These are phyloP conservation scores for Lycocorax pyrrhopterus DNA, from an alignment of 2,113 vertebrate species.

Conservation along the genomic window DNA sequence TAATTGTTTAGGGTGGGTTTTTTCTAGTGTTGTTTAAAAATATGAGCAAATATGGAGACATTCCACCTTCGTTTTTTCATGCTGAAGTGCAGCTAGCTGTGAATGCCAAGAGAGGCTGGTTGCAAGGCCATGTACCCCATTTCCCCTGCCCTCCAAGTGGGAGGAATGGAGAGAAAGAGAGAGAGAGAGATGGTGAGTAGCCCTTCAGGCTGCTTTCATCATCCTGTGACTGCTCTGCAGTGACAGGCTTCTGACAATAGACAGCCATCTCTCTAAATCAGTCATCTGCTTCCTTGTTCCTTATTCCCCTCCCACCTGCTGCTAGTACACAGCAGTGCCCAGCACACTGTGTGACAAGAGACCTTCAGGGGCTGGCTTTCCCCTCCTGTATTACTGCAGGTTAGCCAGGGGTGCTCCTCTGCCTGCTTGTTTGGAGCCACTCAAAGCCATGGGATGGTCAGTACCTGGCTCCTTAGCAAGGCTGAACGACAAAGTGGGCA, in stretches of 20 bases:
- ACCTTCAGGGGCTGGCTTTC: neutral
- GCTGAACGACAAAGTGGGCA: neutral
- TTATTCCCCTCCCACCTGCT: constrained; percentile 5
- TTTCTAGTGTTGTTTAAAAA: constrained; percentile 45
- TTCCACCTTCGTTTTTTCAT: neutral
- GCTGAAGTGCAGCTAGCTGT: constrained; percentile 29
- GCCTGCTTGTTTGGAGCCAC: neutral
- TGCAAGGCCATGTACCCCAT: neutral
- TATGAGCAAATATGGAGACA: constrained; percentile 15
- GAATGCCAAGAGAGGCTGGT: constrained; percentile 25
- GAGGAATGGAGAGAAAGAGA: neutral
- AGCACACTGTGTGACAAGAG: neutral
- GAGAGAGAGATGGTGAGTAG: neutral
- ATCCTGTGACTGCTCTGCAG: neutral
- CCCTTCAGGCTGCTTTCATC: constrained; percentile 1
- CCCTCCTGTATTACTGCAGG: neutral
- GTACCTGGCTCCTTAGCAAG: neutral
- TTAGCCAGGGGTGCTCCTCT: neutral
- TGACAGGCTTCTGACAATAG: constrained; percentile 19
- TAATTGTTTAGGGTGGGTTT: constrained; percentile 55
- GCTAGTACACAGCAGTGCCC: neutral
- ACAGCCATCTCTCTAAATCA: constrained; percentile 17
- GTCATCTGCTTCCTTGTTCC: neutral
- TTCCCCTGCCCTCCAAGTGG: constrained; percentile 12
- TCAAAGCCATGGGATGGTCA: neutral